Base-by-base conservation (phyloP, 2,113 vertebrate genomes). In the Onychostruthus taczanowskii region DNA sequence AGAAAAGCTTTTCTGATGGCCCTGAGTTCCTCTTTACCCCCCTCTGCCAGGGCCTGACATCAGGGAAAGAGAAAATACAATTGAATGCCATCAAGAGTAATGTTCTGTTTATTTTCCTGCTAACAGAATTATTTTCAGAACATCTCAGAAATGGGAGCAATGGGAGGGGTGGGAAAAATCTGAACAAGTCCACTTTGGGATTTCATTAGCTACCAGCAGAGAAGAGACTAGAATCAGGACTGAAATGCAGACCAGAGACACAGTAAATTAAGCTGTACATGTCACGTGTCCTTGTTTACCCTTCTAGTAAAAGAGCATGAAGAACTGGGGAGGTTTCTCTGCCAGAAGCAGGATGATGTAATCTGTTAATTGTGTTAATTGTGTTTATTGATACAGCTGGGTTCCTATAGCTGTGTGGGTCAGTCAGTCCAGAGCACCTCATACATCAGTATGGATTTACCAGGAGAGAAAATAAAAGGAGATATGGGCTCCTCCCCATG, bases 51-150 rank as follows among this genome's bases (percentile, higher is more conserved):
- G 39, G 83, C 23, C 90, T 96, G 92, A 95, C 90, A 97, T 94
- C 90, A 92, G 86, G 92, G 88, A 95, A 95, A 95, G 88, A 93
- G 86, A 95, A 96, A 96, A 92, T 84, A 96, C 94, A 96, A 95
- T 96, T 89, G 94, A 88, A 96, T 93, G 24, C 58, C 86, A 95
- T 95, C 80, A 95, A 92, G 84, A 96, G 69, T 72, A 94, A 96
- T 95, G 93, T 92, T 84, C 94, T 96, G 94, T 95, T 96, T 95
- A 66, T 90, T 95, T 95, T 96, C 90, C 93, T 95, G 90, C 92
- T 94, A 90, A 39, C 47, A 72, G 64, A 91, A 96, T 93, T 92
- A 70, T 92, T 95, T 95, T 93, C 92, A 87, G 90, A 82, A 89
- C 93, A 81, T 59, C 59, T 88, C 72, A 86, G 59, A 94, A 94